These are phyloP conservation scores for Eristalis intricaria DNA, from an alignment of 2,888 invertebrate genomes.

Conservation along the genomic window DNA sequence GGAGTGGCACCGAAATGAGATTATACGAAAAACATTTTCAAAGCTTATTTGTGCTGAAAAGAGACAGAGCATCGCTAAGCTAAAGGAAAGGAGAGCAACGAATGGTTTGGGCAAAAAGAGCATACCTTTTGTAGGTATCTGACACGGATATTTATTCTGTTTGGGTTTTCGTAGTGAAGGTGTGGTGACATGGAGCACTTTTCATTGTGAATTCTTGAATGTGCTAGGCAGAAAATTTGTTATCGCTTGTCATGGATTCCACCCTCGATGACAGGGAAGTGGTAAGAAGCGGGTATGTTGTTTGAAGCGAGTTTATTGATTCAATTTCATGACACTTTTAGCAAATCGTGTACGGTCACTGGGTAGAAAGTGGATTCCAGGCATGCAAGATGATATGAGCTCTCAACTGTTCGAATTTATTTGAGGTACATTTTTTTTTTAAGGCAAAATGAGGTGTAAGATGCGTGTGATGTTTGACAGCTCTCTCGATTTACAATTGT, in stretches of 20 bases:
- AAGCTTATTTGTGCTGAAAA: neutral
- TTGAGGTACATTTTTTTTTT: no score
- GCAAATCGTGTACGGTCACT: neutral
- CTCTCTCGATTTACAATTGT: no score
- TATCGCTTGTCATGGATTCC: neutral
- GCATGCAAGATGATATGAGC: neutral
- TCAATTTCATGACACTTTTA: neutral
- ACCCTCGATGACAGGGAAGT: neutral
- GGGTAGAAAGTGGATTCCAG: neutral
- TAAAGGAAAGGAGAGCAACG: neutral
- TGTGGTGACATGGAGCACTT: constrained; percentile 31
- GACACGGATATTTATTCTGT: constrained; percentile 28
- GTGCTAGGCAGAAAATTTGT: constrained; percentile 5
- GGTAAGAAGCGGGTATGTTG: neutral
- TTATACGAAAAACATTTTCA: constrained; percentile 11
- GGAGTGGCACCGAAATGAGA: neutral
- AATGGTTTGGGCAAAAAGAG: neutral
- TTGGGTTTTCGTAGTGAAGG: constrained; percentile 31
- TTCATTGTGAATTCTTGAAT: constrained; percentile 17
- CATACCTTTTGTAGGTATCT: constrained; percentile 10
- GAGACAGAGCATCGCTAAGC: constrained; percentile 3
- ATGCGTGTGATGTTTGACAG: no score
- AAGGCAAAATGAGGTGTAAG: no score
- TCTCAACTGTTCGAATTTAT: no score
- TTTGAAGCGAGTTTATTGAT: neutral